These are phyloP conservation scores for Clarias batrachus DNA, from an alignment of 2,113 vertebrate species.

Conservation along the genomic window DNA sequence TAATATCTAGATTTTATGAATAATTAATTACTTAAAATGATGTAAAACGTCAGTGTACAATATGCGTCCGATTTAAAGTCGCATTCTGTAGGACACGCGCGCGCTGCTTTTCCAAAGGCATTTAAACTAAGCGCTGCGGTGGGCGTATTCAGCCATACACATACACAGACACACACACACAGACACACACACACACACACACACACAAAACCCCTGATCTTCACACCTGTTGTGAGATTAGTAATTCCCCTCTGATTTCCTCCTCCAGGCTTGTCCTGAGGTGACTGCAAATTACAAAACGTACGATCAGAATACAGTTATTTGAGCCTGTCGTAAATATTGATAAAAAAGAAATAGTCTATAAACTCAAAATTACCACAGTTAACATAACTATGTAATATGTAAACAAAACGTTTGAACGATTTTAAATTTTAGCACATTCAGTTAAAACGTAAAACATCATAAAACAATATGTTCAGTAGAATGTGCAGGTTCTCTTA, in stretches of 20 bases:
- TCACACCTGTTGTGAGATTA: slow-evolving; percentile 73
- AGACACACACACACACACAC: slow-evolving; percentile 53
- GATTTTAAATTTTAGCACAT: background rate
- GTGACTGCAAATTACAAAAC: slow-evolving; percentile 29
- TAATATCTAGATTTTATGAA: background rate
- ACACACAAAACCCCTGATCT: slow-evolving; percentile 48
- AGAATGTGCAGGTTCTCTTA: no score
- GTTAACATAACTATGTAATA: background rate
- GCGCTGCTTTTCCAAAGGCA: slow-evolving; percentile 51
- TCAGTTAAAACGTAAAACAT: background rate
- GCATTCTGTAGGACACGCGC: background rate
- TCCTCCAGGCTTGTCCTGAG: slow-evolving; percentile 29
- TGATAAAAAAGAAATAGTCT: background rate
- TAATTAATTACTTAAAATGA: background rate
- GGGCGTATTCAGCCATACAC: background rate
- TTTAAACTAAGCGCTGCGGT: slow-evolving; percentile 56
- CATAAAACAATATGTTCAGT: no score
- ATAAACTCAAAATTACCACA: background rate
- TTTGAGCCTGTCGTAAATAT: background rate
- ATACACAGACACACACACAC: slow-evolving; percentile 35
- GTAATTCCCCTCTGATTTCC: slow-evolving; percentile 55
- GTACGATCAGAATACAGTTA: background rate
- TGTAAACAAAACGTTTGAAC: background rate
- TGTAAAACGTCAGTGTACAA: background rate
- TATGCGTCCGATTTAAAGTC: background rate